Percentiles rank a stretch among this genome's conserved stretches.
These are phyloP conservation scores for Luffia ferchaultella DNA, from an alignment of 2,888 invertebrate species.

Conservation along the genomic window DNA sequence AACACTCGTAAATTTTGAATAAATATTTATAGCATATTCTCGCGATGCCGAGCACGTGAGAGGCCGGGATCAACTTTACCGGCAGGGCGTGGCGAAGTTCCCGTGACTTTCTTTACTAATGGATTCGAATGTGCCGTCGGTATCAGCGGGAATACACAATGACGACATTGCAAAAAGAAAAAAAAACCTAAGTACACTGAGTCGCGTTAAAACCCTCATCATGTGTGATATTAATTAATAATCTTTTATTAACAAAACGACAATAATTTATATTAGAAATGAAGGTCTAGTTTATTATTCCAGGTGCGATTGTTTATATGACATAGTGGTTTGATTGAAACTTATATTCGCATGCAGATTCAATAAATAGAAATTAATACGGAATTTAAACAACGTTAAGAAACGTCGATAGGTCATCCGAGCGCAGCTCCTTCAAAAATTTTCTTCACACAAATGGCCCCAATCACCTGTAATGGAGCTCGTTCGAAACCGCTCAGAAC, in stretches of 20 bases:
- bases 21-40: constrained; percentile 18
- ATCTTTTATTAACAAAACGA: neutral
- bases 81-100: constrained; percentile 2
- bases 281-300: too few species aligned
- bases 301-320: too few species aligned
- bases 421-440: too few species aligned
- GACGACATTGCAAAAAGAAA: neutral
- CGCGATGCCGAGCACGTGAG: constrained; percentile 12
- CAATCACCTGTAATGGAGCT: too few species aligned
- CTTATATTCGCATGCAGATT: too few species aligned
- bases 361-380: too few species aligned
- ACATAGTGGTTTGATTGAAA: too few species aligned
- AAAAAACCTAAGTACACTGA: neutral
- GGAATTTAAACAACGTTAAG: too few species aligned
- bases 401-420: too few species aligned
- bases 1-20: constrained; percentile 15
- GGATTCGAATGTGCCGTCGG: neutral
- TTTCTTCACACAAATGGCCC: too few species aligned
- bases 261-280: too few species aligned
- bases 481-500: too few species aligned
- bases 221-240: neutral
- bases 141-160: neutral
- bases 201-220: neutral
- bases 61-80: constrained; percentile 2
- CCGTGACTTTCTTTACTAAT: constrained; percentile 3